Evolutionary conservation across 1,140 invertebrate genomes (phyloP).

Genomic region (Plodia interpunctella): DNA sequence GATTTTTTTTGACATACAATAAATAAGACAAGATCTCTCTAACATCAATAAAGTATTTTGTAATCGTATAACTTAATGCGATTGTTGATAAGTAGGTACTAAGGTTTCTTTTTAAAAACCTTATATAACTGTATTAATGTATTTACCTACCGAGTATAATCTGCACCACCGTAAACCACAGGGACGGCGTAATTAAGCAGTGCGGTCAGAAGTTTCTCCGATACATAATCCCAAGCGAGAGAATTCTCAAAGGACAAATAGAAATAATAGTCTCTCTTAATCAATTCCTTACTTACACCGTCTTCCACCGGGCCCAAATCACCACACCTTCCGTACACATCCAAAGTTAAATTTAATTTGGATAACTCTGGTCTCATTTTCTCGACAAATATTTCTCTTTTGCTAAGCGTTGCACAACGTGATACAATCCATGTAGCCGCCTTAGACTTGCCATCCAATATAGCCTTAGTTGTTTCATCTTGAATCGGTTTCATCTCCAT

Average conservation of each 20-base stretch:
- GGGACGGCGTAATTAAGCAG: conserved; percentile 71
- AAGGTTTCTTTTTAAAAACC: too few species aligned
- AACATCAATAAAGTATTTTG: too few species aligned
- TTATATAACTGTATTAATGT: too few species aligned
- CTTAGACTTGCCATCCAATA: conserved; percentile 49
- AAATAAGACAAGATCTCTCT: too few species aligned
- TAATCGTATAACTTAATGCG: too few species aligned
- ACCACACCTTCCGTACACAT: conserved; percentile 81
- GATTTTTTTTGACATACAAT: too few species aligned
- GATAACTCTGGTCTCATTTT: conserved; percentile 76
- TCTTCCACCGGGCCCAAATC: conserved; percentile 21
- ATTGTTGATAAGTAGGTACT: too few species aligned
- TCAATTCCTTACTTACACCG: conserved; percentile 49
- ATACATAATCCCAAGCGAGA: conserved; percentile 79
- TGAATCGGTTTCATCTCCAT: conserved; percentile 33
- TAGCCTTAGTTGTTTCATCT: conserved; percentile 21
- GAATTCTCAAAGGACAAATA: conserved; percentile 85
- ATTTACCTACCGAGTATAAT: conserved; percentile 43
- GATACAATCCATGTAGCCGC: conserved; percentile 78
- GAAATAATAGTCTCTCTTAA: conserved; percentile 79
- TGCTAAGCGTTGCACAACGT: conserved; percentile 76
- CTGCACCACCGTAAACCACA: conserved; percentile 75
- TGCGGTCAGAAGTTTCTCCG: conserved; percentile 79
- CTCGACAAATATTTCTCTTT: conserved; percentile 74
- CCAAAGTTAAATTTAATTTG: conserved; percentile 55